Conservation (phyloP, 2,888 invertebrate species). For the Anarsia innoxiella region DNA sequence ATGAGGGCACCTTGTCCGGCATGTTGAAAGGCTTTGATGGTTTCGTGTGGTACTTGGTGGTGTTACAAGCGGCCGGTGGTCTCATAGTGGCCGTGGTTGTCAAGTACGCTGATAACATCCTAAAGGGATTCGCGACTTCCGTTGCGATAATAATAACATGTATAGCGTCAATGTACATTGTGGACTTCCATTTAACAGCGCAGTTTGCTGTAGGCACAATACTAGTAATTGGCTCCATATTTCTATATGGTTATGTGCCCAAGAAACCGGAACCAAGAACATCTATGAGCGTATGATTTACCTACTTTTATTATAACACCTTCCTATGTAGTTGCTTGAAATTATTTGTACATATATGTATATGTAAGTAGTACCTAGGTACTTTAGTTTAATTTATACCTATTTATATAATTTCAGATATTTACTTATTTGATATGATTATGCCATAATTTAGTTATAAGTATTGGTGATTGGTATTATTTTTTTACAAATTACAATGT, state of each 20-base stretch:
- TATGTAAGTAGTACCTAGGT: background rate
- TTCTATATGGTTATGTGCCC: slow-evolving; percentile 91
- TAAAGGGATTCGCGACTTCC: slow-evolving; percentile 98
- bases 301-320: background rate
- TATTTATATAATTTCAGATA: too few relatives aligned
- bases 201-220: slow-evolving; percentile 90
- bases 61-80: slow-evolving; percentile 95
- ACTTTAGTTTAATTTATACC: too few relatives aligned
- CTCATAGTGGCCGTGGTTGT: slow-evolving; percentile 98
- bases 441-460: too few relatives aligned
- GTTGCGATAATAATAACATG: slow-evolving; percentile 97
- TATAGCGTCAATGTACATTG: slow-evolving; percentile 93
- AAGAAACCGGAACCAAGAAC: slow-evolving; percentile 56
- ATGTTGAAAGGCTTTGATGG: slow-evolving; percentile 80
- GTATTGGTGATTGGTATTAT: too few relatives aligned
- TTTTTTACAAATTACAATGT: too few relatives aligned
- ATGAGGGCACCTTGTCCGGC: slow-evolving; percentile 83
- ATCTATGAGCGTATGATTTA: slow-evolving; percentile 53
- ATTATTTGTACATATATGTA: background rate
- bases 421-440: too few relatives aligned
- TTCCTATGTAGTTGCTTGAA: background rate
- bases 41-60: slow-evolving; percentile 91
- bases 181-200: slow-evolving; percentile 89
- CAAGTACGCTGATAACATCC: slow-evolving; percentile 99
- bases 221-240: slow-evolving; percentile 95